Base-by-base conservation (phyloP, 2,888 invertebrate species). In the Blera fallax region DNA sequence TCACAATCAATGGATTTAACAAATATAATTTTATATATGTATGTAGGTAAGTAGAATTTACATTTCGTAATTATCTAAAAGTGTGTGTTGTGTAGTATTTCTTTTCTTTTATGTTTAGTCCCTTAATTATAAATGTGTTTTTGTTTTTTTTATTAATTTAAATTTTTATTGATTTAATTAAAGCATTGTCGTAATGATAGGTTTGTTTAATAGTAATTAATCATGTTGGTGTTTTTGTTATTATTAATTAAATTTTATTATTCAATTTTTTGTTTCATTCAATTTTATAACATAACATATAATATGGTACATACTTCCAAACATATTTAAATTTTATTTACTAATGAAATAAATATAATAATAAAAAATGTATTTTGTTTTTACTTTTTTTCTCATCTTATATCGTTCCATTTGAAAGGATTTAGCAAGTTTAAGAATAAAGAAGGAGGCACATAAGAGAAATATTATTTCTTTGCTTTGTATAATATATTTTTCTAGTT, bases 391-490 rank as follows among this genome's bases (percentile, higher is more conserved):
- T 43, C 48, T 70, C 74, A 58, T 69, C 64, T 70, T 74, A 24
- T 54, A 56, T 77, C 56, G 52, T 78, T 82, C 48, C 64, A 62
- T 45, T 67, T 83, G 21, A 56, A 70, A 67, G 32, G 14, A 65
- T 60, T 78, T 72, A 40, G 48, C 62, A 81, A 64, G 58, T 73
- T 84, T 48, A 74, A 74, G 84, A 74, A 67, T 64, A 70, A 84
- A 80, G 84, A 70, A 69, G 64, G 80, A 84, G 84, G 84, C 84
- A 84, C 84, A 76, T 65, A 84, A 84, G 84, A 84, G 84, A 80
- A 76, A 80, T 84, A 70, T 79, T 27, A 73, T 84, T 62, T 74
- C 70, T 58, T 76, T 48, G 24, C 50, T 60, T 50, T 34, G 7
- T n/a, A 16, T 48, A 24, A 16, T 24, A 27, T 32, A 27, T 60